Base-by-base conservation (phyloP, 2,113 vertebrate genomes). In the Odontophorus gujanensis region DNA sequence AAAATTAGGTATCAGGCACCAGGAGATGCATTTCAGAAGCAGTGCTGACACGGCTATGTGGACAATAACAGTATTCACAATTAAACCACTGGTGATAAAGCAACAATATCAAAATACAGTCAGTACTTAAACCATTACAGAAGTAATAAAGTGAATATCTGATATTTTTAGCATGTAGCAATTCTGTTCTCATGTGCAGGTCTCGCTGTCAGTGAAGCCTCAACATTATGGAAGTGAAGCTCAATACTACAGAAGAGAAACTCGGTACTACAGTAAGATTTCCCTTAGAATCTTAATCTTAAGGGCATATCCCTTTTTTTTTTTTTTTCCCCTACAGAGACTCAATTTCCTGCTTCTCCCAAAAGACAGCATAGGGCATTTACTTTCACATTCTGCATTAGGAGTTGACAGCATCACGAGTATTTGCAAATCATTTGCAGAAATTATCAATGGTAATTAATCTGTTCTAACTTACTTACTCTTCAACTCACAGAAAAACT, bases 31-130 rank as follows among this genome's bases (percentile, higher is more conserved):
- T 25, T 87, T 76, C 4, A 58, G 63, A 71, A 58, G 45, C n/a
- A 48, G 24, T 21, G 15, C 4, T 1, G 0, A 62, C 40, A 61
- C 0, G 0, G 32, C 45, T 66, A 48, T 32, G 11, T 2, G 30
- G 50, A 62, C 55, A 77, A 28, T 18, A 78, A 26, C 0, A 13
- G 19, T 51, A 85, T 22, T 47, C 45, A 62, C 19, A 62, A 11
- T 43, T 40, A 74, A 51, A 84, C 34, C 1, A 2, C 53, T 76
- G 30, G 1, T 50, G 51, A 67, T 57, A 62, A 11, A 62, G 8
- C 36, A 38, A 40, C 16, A 61, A 0, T 58, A 16, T 32, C 74
- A 59, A 80, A 89, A 72, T 43, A 55, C 0, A 61, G 42, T 11
- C 42, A 71, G 57, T 28, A n/a, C 32, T 65, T 45, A 71, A 59